Percentiles rank a stretch among this genome's conserved stretches.
Conservation (phyloP, 2,113 vertebrate genomes). For the Sander vitreus region DNA sequence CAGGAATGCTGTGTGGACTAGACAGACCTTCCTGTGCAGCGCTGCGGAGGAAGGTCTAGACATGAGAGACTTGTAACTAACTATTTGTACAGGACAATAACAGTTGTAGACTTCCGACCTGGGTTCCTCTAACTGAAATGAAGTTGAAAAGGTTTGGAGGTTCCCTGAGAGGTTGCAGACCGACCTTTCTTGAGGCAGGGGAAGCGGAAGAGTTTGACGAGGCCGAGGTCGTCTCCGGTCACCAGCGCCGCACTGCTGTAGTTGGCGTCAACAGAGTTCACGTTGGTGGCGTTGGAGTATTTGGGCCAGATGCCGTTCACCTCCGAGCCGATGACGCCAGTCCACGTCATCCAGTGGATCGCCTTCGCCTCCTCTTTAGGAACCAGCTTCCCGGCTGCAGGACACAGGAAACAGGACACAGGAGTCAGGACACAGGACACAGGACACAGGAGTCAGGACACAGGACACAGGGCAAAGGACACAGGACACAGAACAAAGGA, state of each 20-base stretch:
- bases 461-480: no score
- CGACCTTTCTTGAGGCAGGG: constrained; percentile 96
- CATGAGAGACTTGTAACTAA: no score
- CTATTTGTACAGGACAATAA: no score
- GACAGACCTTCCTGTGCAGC: no score
- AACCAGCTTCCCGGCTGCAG: constrained; percentile 90
- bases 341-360: constrained; percentile 96
- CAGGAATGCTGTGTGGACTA: no score
- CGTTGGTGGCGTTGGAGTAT: constrained; percentile 89
- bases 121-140: no score
- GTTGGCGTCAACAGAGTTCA: constrained; percentile 97
- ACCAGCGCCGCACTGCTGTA: constrained; percentile 91
- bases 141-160: no score
- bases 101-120: no score
- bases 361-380: constrained; percentile 94
- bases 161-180: not conserved
- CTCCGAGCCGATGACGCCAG: constrained; percentile 92
- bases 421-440: no score
- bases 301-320: constrained; percentile 97
- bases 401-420: constrained; percentile 38
- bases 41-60: no score
- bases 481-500: no score
- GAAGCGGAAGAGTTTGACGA: constrained; percentile 94
- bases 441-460: no score
- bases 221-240: constrained; percentile 93